phyloP scores from a whole-genome alignment of 2,113 vertebrate species.

The Eurypyga helias region DNA sequence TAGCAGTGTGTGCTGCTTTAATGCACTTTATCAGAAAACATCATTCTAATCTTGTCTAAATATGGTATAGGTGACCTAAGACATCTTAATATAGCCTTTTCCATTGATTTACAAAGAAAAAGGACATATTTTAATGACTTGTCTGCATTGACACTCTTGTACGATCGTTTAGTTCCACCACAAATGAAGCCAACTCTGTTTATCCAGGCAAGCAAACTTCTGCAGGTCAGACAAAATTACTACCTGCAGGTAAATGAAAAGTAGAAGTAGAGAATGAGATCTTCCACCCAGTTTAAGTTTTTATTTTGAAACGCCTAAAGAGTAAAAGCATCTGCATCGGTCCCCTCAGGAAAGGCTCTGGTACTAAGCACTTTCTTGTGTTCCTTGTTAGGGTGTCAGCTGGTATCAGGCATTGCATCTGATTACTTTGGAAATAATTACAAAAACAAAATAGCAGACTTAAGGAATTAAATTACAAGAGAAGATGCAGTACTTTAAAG shows the following conservation, averaged over 20 bases:
- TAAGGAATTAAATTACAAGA: background rate
- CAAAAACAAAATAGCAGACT: background rate
- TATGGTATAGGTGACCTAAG: background rate
- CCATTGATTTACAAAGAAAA: background rate
- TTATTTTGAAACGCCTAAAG: background rate
- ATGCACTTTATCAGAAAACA: background rate
- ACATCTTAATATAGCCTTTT: background rate
- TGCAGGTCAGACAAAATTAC: background rate
- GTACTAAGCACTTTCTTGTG: background rate
- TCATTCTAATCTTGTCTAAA: background rate
- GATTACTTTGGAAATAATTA: background rate
- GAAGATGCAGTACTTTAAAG: background rate
- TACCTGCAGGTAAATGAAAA: background rate
- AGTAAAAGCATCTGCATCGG: background rate
- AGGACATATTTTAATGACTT: background rate
- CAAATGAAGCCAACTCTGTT: background rate
- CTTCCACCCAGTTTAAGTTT: background rate
- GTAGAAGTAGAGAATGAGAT: background rate
- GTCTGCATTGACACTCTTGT: background rate
- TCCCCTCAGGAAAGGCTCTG: background rate
- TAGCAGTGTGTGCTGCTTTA: background rate
- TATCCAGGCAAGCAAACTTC: background rate
- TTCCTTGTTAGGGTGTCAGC: background rate
- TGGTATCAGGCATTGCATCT: background rate
- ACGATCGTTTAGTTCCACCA: background rate